Evolutionary conservation across 2,113 vertebrate genomes (phyloP).

Genomic region (Campylomormyrus numenius): DNA sequence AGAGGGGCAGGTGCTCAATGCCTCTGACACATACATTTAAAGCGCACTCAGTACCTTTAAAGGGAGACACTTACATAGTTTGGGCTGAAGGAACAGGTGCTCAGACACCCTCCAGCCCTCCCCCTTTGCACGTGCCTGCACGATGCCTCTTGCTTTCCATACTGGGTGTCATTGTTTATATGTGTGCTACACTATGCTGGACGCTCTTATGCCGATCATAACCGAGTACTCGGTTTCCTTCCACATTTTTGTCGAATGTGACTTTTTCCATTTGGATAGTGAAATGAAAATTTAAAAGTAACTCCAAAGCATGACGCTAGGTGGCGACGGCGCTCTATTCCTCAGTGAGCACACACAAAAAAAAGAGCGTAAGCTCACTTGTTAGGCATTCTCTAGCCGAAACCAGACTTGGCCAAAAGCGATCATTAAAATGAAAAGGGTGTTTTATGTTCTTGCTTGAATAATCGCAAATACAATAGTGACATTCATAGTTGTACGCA

Average conservation of each 20-base stretch:
- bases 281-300: background rate
- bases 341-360: background rate
- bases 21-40: background rate
- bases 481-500: background rate
- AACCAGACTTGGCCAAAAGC: background rate
- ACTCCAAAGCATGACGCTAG: background rate
- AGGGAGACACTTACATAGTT: background rate
- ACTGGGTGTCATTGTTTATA: background rate
- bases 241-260: background rate
- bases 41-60: background rate
- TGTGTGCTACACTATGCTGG: background rate
- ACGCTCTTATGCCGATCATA: background rate
- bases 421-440: background rate
- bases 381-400: background rate
- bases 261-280: background rate
- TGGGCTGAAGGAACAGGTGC: background rate
- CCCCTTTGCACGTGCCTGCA: background rate
- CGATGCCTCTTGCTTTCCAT: background rate
- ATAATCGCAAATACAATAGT: background rate
- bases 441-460: background rate
- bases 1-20: background rate
- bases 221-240: background rate
- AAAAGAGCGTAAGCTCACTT: background rate
- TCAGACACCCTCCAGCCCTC: background rate
- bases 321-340: background rate